These are phyloP conservation scores for Prionchulus punctatus DNA, from an alignment of 2,888 invertebrate species.

Conservation along the genomic window DNA sequence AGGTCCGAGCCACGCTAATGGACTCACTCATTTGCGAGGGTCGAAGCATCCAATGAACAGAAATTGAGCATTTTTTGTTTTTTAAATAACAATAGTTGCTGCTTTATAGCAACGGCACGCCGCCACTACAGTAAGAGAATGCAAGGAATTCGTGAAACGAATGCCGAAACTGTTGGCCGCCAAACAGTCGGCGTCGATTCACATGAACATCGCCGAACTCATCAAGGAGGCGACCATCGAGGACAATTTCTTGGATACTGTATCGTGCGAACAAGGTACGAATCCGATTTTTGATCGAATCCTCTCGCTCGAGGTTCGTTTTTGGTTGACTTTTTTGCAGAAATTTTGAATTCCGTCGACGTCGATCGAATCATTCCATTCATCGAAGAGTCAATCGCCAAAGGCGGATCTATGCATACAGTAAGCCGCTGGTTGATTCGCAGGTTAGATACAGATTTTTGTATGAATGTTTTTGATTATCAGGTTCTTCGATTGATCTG, in stretches of 20 bases:
- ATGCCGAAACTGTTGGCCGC: slow-evolving; percentile 69
- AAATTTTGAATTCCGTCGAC: slow-evolving; percentile 74
- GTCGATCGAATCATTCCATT: slow-evolving; percentile 70
- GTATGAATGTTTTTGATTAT: slow-evolving; percentile 2
- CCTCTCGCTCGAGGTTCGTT: slow-evolving; percentile 7
- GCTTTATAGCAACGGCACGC: slow-evolving; percentile 51
- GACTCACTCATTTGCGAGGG: too few relatives aligned
- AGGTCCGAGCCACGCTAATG: too few relatives aligned
- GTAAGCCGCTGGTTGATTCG: slow-evolving; percentile 30
- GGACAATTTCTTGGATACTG: slow-evolving; percentile 57
- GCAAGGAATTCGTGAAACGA: slow-evolving; percentile 75
- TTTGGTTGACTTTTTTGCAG: slow-evolving; percentile 34
- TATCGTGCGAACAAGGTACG: slow-evolving; percentile 58
- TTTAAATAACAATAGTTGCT: too few relatives aligned
- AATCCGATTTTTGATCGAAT: background rate
- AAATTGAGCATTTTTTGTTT: too few relatives aligned
- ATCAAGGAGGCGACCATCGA: slow-evolving; percentile 66
- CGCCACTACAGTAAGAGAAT: slow-evolving; percentile 79
- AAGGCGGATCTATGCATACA: slow-evolving; percentile 59
- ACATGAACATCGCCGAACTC: slow-evolving; percentile 81
- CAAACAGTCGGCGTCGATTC: slow-evolving; percentile 53
- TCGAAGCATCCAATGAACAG: too few relatives aligned
- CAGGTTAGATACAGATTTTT: background rate
- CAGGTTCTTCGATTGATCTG: slow-evolving; percentile 67
- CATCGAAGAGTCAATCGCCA: slow-evolving; percentile 80